A percentile compares a stretch with the other conserved stretches of the same genome.
Conservation (phyloP, 1,140 invertebrate genomes). For the Microplitis mediator region DNA sequence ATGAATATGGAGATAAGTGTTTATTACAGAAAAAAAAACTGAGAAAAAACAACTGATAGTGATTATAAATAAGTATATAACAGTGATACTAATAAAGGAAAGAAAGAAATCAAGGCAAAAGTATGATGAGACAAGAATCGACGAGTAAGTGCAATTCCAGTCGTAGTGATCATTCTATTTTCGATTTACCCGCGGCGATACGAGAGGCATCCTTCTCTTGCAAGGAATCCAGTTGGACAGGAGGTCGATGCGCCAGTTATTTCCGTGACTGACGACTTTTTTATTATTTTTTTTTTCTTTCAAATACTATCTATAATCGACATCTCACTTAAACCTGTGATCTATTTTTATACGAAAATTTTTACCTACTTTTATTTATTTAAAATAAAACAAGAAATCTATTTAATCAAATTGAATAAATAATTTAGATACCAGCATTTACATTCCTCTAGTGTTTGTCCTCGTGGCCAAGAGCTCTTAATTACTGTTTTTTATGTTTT, state of each 20-base stretch:
- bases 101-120: not conserved
- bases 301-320: not conserved
- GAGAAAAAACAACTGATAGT: too few relatives aligned
- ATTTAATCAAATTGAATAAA: not conserved
- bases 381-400: too few relatives aligned
- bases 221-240: constrained; percentile 25
- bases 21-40: too few relatives aligned
- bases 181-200: constrained; percentile 13
- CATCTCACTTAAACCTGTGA: not conserved
- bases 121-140: not conserved
- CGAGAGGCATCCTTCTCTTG: constrained; percentile 15
- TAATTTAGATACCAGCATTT: not conserved
- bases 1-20: too few relatives aligned
- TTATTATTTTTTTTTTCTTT: not conserved
- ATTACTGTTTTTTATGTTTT: constrained; percentile 4
- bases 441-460: constrained; percentile 2
- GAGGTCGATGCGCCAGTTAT: constrained; percentile 30
- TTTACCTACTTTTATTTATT: constrained; percentile 6
- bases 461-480: not conserved
- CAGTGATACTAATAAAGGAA: not conserved
- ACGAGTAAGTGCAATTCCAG: constrained; percentile 17
- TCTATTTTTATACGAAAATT: constrained; percentile 6
- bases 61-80: not conserved
- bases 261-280: constrained; percentile 19
- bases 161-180: constrained; percentile 23